Evolutionary conservation across 2,797 vertebrate species (phyloP).

Genomic region (Coilia nasus): DNA sequence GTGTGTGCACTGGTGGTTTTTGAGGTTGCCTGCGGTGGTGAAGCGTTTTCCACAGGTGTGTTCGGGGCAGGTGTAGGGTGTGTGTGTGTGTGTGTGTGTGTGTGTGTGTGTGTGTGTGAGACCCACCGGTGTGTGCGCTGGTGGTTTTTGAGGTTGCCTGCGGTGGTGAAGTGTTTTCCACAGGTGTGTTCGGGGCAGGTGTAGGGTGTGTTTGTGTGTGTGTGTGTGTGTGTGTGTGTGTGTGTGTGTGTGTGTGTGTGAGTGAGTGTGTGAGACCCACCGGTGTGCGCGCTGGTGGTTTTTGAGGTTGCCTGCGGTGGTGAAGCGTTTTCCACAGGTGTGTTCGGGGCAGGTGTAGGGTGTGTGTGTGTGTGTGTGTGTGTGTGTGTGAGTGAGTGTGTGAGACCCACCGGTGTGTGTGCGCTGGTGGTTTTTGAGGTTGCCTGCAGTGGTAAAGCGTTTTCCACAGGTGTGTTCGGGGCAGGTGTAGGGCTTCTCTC

Average conservation of each 20-base stretch:
- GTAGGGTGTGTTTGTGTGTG: constrained; percentile 74
- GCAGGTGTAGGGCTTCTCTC: constrained; percentile 96
- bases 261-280: constrained; percentile 65
- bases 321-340: constrained; percentile 96
- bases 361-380: not conserved
- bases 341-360: constrained; percentile 93
- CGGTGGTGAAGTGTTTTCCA: constrained; percentile 96
- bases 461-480: constrained; percentile 92
- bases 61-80: constrained; percentile 90
- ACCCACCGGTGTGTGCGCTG: constrained; percentile 92
- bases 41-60: constrained; percentile 95
- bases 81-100: not conserved
- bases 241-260: constrained; percentile 18
- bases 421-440: constrained; percentile 96
- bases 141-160: constrained; percentile 98
- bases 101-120: not conserved
- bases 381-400: not conserved
- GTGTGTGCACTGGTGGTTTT: constrained; percentile 95
- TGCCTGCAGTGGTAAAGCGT: constrained; percentile 97
- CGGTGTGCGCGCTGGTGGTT: constrained; percentile 96
- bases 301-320: constrained; percentile 97
- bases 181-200: constrained; percentile 92
- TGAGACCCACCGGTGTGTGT: constrained; percentile 88
- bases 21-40: constrained; percentile 96
- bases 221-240: not conserved